Conservation (phyloP, 53 echinoderm and acorn worm species). For the Apostichopus leukothele region DNA sequence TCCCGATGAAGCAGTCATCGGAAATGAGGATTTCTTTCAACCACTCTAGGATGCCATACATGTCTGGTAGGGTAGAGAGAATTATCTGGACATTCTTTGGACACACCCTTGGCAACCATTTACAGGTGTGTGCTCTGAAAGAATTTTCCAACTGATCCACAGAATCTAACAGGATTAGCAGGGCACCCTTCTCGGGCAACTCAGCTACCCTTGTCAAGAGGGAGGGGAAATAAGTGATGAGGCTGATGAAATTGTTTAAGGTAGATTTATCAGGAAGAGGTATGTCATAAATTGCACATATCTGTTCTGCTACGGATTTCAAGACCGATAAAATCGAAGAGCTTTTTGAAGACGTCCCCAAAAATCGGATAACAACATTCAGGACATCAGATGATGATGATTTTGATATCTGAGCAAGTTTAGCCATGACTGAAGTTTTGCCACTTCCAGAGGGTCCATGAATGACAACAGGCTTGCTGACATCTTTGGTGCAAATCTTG, state of each 20-base stretch:
- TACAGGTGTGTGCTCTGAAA: constrained; percentile 72
- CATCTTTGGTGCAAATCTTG: constrained; percentile 41
- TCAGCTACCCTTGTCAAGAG: constrained; percentile 63
- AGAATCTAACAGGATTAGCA: constrained; percentile 84
- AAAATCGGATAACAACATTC: constrained; percentile 70
- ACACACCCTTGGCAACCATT: constrained; percentile 76
- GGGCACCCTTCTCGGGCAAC: constrained; percentile 32
- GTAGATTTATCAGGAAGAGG: constrained; percentile 46
- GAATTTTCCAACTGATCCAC: constrained; percentile 80
- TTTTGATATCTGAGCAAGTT: constrained; percentile 63
- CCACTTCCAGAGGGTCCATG: constrained; percentile 89
- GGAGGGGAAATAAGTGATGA: constrained; percentile 65
- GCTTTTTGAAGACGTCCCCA: constrained; percentile 85
- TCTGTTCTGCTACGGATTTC: constrained; percentile 70
- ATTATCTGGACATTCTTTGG: constrained; percentile 77
- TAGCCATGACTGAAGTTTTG: constrained; percentile 93
- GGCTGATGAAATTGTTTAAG: constrained; percentile 58
- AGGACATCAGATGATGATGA: constrained; percentile 24
- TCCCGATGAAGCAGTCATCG: constrained; percentile 60
- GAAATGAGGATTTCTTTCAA: constrained; percentile 55
- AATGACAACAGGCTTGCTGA: constrained; percentile 57
- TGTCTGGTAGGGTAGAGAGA: constrained; percentile 80
- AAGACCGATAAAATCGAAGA: constrained; percentile 82
- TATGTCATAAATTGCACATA: constrained; percentile 69
- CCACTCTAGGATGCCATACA: constrained; percentile 71